Base-by-base conservation (phyloP, 1,140 invertebrate species). In the Venustaconcha ellipsiformis region DNA sequence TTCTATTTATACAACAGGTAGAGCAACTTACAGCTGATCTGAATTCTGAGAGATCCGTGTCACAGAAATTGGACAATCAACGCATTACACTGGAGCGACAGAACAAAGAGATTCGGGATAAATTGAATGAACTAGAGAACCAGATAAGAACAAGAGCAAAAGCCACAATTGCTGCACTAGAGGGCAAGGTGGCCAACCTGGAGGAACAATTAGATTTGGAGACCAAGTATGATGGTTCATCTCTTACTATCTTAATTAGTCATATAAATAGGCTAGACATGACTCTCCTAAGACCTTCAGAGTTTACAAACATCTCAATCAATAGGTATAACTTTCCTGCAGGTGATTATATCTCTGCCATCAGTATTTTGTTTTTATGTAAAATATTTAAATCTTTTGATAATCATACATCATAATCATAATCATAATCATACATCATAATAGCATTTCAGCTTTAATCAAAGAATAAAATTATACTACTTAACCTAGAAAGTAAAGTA, bases 181-280 rank as follows among this genome's bases (percentile, higher is more conserved):
- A 99, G 91, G 94, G 95, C 55, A 99, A 99, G 91, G 96, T 99
- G 68, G 92, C 92, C 72, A 97, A 97, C 90, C 90, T 99, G 57
- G 97, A 99, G 88, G 97, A 99, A 88, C 97, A 98, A 89, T 90
- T 99, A 20, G 97, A 99, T 87, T 93, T 93, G 66, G 97, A 99
- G 91, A 94, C 94, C 4, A 96, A 96, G 92, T 92, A 86, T 82
- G 83, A 77, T 23, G n/a, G 17, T 56, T 1, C 5, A 57, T 55
- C 5, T 67, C 56, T 67, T 12, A 67, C 8, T 8, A 13, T 60
- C 26, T 23, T 14, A 62, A n/a, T 23, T n/a, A n/a, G 8, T 62
- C 0, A n/a, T 62, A n/a, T 23, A n/a, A 62, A n/a, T 23, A 62
- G 59, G 18, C 23, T 5, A 62, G 59, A 62, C 23, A 23, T n/a